Evolutionary conservation across 2,797 vertebrate genomes (phyloP), one percentile per base, ranked within the genome.

Genomic region (Myotis myotis): DNA sequence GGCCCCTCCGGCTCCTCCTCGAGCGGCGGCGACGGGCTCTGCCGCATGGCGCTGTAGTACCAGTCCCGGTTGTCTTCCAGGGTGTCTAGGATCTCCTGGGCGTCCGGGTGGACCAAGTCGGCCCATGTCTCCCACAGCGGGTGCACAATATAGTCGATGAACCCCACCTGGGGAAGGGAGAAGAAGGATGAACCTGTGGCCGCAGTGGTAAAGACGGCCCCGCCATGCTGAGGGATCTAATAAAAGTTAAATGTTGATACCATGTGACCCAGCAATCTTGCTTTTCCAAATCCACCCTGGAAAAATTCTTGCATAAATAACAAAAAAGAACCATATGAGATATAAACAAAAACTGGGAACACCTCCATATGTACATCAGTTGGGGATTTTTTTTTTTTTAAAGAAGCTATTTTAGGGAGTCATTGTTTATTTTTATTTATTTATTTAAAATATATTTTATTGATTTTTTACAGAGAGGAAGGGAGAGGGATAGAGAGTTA

Each of bases 101-200:
- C 99, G 2, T 99, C 99, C 0, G 99, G 99, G 91, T 99, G 99
- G 94, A 99, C 99, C 55, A 99, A 98, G 97, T 99, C 99, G 0
- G 99, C 99, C 99, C 99, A 99, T 0, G 99, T 99, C 98, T 99
- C 99, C 99, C 99, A 99, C 96, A 99, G 95, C 0, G 99, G 99
- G 95, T 99, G 99, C 66, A 99, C 99, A 4, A 99, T 99, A 97
- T 99, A 99, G 98, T 99, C 99, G 11, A 99, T 99, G 97, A 99
- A 99, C 87, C 99, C 99, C 98, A 99, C 99, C 99, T 99, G 97
- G 55, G 12, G 19, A 57, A 22, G 33, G 38, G 12, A 11, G 49
- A 15, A 47, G 13, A 10, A 25, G 17, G 13, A 87, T 60, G 16
- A 85, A 20, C 9, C 8, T 3, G 22, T 0, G 20, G 25, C 30